Conservation (phyloP, 1,140 invertebrate genomes). For the Teleopsis dalmanni region DNA sequence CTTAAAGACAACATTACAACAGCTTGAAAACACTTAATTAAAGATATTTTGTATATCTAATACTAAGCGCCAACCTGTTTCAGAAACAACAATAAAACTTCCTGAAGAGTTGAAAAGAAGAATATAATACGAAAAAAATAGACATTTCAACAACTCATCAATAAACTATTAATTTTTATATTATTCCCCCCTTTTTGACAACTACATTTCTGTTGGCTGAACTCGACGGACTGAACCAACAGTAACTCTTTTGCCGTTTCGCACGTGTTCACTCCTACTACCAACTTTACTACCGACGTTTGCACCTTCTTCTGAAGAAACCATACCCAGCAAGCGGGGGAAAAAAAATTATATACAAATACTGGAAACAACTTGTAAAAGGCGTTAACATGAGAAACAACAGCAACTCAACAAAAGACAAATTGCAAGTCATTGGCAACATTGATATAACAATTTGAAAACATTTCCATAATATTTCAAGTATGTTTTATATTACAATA, state of each 20-base stretch:
- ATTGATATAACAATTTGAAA: no score
- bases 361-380: neutral
- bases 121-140: no score
- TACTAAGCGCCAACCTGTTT: constrained; percentile 1
- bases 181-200: neutral
- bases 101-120: neutral
- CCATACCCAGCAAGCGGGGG: neutral
- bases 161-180: constrained; percentile 28
- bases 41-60: no score
- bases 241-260: neutral
- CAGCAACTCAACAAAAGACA: neutral
- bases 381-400: constrained; percentile 2
- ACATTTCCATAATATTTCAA: no score
- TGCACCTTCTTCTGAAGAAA: neutral
- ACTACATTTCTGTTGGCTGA: constrained; percentile 1
- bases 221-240: neutral
- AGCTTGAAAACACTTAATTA: no score
- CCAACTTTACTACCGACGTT: neutral
- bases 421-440: constrained; percentile 2
- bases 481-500: no score
- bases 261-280: neutral
- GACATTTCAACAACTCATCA: constrained; percentile 45
- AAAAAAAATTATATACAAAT: neutral
- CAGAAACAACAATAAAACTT: neutral
- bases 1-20: no score